Evolutionary conservation across 2,888 invertebrate species (phyloP).

Genomic region (Graphium colonna): DNA sequence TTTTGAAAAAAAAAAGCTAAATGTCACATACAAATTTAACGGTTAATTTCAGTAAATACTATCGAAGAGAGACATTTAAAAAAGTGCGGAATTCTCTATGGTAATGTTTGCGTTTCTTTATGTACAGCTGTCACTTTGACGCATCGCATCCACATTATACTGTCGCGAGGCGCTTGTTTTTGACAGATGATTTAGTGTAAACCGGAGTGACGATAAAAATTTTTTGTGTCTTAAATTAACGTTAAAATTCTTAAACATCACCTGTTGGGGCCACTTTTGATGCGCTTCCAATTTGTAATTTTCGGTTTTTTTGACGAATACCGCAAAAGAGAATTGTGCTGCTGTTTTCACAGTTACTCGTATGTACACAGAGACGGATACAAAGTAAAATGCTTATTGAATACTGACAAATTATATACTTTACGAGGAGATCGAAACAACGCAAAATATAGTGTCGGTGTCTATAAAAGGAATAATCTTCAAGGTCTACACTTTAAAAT

Average conservation of each 20-base stretch:
- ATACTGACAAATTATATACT: too few species aligned
- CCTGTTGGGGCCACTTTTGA: constrained; percentile 34
- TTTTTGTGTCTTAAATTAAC: constrained; percentile 35
- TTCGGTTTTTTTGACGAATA: not conserved
- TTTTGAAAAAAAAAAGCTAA: constrained; percentile 16
- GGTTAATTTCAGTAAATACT: constrained; percentile 12
- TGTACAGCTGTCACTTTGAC: constrained; percentile 4
- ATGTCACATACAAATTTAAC: constrained; percentile 17
- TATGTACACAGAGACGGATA: too few species aligned
- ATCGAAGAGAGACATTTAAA: constrained; percentile 15
- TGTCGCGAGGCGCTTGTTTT: constrained; percentile 33
- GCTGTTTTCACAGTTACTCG: too few species aligned
- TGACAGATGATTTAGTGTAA: constrained; percentile 58
- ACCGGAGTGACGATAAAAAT: constrained; percentile 39
- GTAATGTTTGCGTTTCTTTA: constrained; percentile 7
- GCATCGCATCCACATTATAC: constrained; percentile 31
- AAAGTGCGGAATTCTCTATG: constrained; percentile 5
- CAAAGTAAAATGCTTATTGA: too few species aligned
- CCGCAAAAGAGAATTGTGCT: not conserved
- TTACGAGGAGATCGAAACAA: too few species aligned
- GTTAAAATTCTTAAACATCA: constrained; percentile 37
- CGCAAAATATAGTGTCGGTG: too few species aligned
- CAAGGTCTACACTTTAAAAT: too few species aligned
- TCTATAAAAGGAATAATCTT: too few species aligned
- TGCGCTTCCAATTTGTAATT: not conserved